Conservation (phyloP, 2,113 vertebrate species). For the Anguilla japonica region DNA sequence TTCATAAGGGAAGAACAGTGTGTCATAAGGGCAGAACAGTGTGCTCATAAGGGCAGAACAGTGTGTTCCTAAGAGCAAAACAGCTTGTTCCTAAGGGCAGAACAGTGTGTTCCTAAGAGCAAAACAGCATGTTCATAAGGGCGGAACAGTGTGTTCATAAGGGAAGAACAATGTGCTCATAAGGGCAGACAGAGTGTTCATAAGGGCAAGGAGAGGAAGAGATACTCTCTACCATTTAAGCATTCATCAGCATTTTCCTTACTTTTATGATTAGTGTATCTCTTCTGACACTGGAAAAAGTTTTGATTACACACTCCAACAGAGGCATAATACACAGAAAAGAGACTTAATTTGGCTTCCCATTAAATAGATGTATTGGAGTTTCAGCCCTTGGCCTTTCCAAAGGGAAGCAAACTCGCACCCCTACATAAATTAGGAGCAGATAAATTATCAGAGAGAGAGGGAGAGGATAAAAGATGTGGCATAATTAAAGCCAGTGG, state of each 20-base stretch:
- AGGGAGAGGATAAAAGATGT: background rate
- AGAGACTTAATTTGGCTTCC: background rate
- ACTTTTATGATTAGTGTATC: background rate
- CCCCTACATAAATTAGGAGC: background rate
- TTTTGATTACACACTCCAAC: background rate
- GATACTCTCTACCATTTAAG: background rate
- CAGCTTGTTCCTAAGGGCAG: no score
- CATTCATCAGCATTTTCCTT: background rate
- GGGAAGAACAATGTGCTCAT: no score
- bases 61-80: no score
- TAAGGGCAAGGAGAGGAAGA: no score
- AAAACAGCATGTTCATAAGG: no score
- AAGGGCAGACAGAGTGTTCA: no score
- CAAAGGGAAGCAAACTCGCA: background rate
- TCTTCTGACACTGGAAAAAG: background rate
- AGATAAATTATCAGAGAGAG: no score
- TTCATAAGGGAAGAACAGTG: no score
- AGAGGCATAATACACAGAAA: background rate
- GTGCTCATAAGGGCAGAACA: no score
- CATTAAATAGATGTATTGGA: background rate
- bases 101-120: no score
- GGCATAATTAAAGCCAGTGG: slow-evolving; percentile 5
- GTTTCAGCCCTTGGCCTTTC: background rate
- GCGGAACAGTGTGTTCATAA: no score
- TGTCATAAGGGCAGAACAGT: no score